Base-by-base conservation (phyloP, 2,797 vertebrate species). In the Pangasius mekongensis region DNA sequence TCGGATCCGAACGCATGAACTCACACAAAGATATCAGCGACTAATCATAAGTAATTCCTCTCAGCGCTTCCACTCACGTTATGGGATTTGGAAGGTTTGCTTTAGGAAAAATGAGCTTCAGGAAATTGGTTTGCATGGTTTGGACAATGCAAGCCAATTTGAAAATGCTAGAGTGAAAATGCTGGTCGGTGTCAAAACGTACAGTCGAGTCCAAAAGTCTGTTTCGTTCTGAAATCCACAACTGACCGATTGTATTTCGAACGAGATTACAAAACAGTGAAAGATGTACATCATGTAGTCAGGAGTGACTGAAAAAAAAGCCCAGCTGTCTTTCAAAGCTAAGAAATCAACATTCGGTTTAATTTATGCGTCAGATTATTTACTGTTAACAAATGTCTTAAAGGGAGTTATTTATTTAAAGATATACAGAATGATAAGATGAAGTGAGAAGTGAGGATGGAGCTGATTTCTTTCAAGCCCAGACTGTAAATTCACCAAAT, bases 31-130 rank as follows among this genome's bases (percentile, higher is more conserved):
- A 39, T 36, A 82, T 82, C 22, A 22, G 56, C 13, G 6, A 62
- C 49, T 78, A 33, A 56, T 78, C 76, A 14, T 54, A n/a, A 56
- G 49, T 7, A 24, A 62, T 82, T 82, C 80, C 80, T 82, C 56
- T 82, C 56, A 43, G 33, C 8, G 22, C 80, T 62, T 62, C 80
- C 80, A 27, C 56, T 62, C 33, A 3, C 3, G 20, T 27, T 33
- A 20, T 39, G 78, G 11, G 33, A 24, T 49, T 30, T 5, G 7
- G 24, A n/a, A 66, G 8, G 39, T 64, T 62, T 47, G 56, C 0
- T 62, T 54, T 33, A 22, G 24, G 30, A 43, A 82, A 27, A 16
- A 36, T 13, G 20, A 81, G 20, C 77, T 82, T 14, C 36, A 60
- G 10, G 18, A 81, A 30, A 30, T 52, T 27, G 33, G 67, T 7